A percentile compares a stretch with the other conserved stretches of the same genome.
Conservation (phyloP, 1,140 invertebrate genomes). For the Mercenaria mercenaria region DNA sequence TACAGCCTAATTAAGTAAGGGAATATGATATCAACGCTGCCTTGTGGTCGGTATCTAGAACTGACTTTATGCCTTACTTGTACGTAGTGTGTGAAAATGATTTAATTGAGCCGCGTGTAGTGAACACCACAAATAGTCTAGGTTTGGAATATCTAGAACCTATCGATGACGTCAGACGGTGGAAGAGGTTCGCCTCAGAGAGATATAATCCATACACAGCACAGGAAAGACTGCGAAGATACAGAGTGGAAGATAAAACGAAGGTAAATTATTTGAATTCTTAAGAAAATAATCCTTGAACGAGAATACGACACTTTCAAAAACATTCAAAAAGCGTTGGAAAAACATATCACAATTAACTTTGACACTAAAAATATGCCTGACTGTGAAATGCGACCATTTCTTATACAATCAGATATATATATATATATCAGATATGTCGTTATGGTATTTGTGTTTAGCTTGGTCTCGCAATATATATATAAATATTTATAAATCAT, state of each 20-base stretch:
- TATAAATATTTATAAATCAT: no score
- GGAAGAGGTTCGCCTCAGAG: constrained; percentile 26
- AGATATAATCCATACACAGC: constrained; percentile 54
- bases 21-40: neutral
- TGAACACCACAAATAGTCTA: constrained; percentile 31
- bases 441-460: no score
- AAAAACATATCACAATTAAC: no score
- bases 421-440: no score
- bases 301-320: no score
- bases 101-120: neutral
- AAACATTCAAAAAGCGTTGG: no score
- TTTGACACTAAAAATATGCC: no score
- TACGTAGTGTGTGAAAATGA: neutral
- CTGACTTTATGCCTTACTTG: constrained; percentile 54
- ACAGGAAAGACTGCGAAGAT: no score
- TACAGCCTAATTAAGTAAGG: neutral
- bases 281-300: constrained; percentile 79
- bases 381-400: no score
- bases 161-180: constrained; percentile 25
- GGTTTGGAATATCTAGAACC: no score
- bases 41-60: constrained; percentile 2
- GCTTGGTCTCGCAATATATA: no score
- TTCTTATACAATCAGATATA: no score
- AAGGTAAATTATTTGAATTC: neutral
- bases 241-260: neutral